These are phyloP conservation scores for Matsumyia berberina DNA, from an alignment of 2,888 invertebrate species.

Conservation along the genomic window DNA sequence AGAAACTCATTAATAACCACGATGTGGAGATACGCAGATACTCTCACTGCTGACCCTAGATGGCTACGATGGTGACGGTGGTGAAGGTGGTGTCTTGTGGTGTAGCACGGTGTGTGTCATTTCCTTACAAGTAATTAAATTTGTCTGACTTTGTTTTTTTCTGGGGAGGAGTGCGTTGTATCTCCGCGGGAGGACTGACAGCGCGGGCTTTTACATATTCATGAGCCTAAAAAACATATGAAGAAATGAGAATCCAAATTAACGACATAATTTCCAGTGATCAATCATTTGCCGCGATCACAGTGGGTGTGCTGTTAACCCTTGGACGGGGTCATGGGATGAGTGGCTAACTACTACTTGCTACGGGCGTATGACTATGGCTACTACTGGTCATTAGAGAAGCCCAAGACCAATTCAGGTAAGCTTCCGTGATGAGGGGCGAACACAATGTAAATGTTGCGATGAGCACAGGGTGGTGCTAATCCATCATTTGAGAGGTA, in stretches of 20 bases:
- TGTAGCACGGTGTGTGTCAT: constrained; percentile 53
- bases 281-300: constrained; percentile 62
- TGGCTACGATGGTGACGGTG: not conserved
- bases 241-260: constrained; percentile 45
- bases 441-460: constrained; percentile 13
- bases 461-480: not conserved
- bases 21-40: constrained; percentile 22
- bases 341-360: constrained; percentile 18
- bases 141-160: constrained; percentile 36
- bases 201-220: constrained; percentile 61
- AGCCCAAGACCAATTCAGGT: constrained; percentile 12
- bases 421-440: constrained; percentile 5
- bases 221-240: constrained; percentile 10
- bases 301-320: constrained; percentile 34
- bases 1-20: constrained; percentile 62
- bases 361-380: not conserved
- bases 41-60: constrained; percentile 41
- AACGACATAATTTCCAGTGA: constrained; percentile 66
- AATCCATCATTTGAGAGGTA: constrained; percentile 7
- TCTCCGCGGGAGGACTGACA: constrained; percentile 53
- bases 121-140: constrained; percentile 67
- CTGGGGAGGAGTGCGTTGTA: constrained; percentile 15
- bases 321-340: constrained; percentile 41
- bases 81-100: constrained; percentile 57
- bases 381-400: constrained; percentile 23